Evolutionary conservation across 2,113 vertebrate genomes (phyloP).

Genomic region (Geococcyx californianus): DNA sequence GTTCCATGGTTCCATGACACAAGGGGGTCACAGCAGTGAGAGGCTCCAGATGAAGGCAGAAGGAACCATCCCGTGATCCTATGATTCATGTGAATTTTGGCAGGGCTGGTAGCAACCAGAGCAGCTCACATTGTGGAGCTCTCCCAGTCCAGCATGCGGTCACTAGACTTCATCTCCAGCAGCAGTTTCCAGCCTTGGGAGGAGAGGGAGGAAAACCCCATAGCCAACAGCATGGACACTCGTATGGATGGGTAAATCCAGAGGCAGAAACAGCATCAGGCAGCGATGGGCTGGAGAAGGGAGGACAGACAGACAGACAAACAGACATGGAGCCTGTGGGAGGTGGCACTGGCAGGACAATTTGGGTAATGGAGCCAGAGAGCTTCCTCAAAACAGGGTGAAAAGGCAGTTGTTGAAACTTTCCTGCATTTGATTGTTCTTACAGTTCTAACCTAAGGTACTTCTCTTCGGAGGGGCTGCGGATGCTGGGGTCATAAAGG

Average conservation of each 20-base stretch:
- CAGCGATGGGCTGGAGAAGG: neutral
- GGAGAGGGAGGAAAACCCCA: neutral
- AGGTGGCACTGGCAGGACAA: neutral
- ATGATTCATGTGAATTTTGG: no score
- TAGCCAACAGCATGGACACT: fast-evolving
- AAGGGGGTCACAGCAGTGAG: no score
- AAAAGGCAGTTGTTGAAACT: neutral
- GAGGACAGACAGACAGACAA: neutral
- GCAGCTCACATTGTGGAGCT: neutral
- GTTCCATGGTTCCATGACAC: no score
- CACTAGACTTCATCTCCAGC: fast-evolving
- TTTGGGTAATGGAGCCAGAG: neutral
- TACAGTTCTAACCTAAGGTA: neutral
- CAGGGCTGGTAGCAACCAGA: no score
- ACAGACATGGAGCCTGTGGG: fast-evolving
- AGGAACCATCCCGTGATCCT: no score
- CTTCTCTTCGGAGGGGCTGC: no score
- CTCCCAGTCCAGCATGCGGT: fast-evolving
- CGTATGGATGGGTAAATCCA: fast-evolving
- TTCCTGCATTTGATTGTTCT: neutral
- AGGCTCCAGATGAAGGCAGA: no score
- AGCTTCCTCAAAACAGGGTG: fast-evolving
- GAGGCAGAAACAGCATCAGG: neutral
- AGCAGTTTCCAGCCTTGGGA: neutral
- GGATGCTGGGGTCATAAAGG: no score